Percentiles rank a stretch among this genome's conserved stretches.
These are phyloP conservation scores for Lacerta agilis DNA, from an alignment of 2,797 vertebrate genomes.

Conservation along the genomic window DNA sequence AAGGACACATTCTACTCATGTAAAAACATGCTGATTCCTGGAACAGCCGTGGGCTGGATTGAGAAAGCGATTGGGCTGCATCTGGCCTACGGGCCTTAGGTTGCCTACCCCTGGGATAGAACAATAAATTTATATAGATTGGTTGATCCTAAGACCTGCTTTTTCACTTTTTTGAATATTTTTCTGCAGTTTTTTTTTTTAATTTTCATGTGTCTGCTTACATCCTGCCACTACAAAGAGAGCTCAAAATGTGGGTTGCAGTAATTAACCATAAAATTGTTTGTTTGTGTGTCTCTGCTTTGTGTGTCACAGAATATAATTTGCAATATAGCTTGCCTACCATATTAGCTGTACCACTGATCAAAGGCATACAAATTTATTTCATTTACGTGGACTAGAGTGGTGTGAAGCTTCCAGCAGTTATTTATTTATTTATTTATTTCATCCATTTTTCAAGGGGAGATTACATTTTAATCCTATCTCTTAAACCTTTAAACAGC, in stretches of 20 bases:
- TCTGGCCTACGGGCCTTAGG: too few species aligned
- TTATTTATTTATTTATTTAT: not conserved
- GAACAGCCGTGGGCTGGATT: too few species aligned
- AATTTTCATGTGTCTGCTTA: not conserved
- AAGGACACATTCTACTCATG: too few species aligned
- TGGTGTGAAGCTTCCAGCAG: not conserved
- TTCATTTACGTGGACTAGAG: not conserved
- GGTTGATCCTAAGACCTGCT: not conserved
- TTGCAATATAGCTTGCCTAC: not conserved
- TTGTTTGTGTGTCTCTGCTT: not conserved
- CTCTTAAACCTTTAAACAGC: conserved; percentile 5
- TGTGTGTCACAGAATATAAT: not conserved
- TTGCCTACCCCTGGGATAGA: too few species aligned
- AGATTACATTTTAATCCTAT: conserved; percentile 10
- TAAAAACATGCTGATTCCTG: too few species aligned
- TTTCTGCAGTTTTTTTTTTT: not conserved
- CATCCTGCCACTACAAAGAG: not conserved
- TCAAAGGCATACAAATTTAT: not conserved
- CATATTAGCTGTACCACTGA: not conserved
- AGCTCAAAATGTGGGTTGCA: not conserved
- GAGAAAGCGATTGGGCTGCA: too few species aligned
- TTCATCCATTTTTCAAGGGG: not conserved
- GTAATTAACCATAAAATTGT: not conserved
- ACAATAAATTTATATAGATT: too few species aligned
- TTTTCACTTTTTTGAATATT: not conserved